phyloP scores from a whole-genome alignment of 2,797 vertebrate species.

The Sebastiscus tertius region DNA sequence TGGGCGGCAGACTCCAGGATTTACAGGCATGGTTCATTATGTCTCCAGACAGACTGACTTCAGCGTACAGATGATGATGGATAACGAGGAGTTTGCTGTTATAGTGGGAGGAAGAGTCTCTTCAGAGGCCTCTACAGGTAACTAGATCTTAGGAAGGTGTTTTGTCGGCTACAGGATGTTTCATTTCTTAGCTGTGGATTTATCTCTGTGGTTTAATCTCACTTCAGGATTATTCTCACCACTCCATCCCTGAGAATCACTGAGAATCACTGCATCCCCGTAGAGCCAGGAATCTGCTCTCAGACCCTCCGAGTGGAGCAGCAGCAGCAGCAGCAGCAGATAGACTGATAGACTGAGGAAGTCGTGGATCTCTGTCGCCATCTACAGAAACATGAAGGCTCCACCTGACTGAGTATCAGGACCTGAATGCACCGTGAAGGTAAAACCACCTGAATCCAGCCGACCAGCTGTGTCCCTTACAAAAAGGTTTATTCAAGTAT shows the following conservation, averaged over 20 bases:
- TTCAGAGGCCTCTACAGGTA: background rate
- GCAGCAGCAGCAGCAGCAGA: no score
- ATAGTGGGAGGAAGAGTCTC: background rate
- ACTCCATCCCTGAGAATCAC: background rate
- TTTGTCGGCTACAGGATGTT: conserved; percentile 8
- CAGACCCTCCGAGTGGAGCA: background rate
- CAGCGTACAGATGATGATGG: background rate
- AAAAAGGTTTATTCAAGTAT: no score
- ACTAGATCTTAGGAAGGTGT: background rate
- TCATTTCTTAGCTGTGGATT: conserved; percentile 24
- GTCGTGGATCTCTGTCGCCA: conserved; percentile 74
- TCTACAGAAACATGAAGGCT: conserved; percentile 45
- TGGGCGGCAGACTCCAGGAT: background rate
- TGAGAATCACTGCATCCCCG: conserved; percentile 29
- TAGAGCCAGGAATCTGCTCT: conserved; percentile 31
- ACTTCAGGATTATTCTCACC: conserved; percentile 17
- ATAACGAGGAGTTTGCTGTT: background rate
- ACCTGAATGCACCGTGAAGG: background rate
- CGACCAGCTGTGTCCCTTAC: no score
- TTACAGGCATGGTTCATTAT: conserved; percentile 12
- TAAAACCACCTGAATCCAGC: background rate
- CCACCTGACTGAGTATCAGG: no score
- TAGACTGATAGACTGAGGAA: background rate
- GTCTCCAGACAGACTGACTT: background rate
- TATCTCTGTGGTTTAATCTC: conserved; percentile 43